Conservation (phyloP, 1,140 invertebrate species). For the Mylabris phalerata region DNA sequence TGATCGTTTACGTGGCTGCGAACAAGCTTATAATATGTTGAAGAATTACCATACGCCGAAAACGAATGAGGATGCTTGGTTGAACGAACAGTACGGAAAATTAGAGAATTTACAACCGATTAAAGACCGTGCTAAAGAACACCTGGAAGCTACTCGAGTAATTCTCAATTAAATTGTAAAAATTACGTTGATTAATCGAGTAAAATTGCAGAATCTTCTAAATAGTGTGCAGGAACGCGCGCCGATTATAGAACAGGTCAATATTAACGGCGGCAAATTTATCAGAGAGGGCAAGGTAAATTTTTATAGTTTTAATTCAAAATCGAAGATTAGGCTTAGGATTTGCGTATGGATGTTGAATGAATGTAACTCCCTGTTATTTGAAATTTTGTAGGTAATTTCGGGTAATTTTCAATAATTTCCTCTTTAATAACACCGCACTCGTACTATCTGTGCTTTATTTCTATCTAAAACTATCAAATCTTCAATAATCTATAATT, state of each 20-base stretch:
- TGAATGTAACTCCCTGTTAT: slow-evolving; percentile 11
- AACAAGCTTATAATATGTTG: slow-evolving; percentile 76
- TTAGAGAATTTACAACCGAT: slow-evolving; percentile 63
- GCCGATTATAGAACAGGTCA: slow-evolving; percentile 90
- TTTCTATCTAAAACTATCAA: too few relatives aligned
- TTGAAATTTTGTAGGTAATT: neutral
- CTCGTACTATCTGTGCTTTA: too few relatives aligned
- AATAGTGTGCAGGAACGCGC: slow-evolving; percentile 84
- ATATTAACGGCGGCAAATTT: slow-evolving; percentile 88
- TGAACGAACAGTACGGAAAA: slow-evolving; percentile 71
- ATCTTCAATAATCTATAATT: too few relatives aligned
- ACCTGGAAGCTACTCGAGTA: slow-evolving; percentile 74
- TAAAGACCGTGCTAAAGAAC: slow-evolving; percentile 63
- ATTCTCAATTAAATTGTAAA: slow-evolving; percentile 27
- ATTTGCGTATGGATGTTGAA: slow-evolving; percentile 6
- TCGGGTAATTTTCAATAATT: too few relatives aligned
- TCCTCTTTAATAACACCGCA: too few relatives aligned
- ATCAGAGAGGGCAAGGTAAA: slow-evolving; percentile 97
- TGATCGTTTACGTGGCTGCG: slow-evolving; percentile 82
- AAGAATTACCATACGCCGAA: slow-evolving; percentile 81
- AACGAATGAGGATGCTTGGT: slow-evolving; percentile 79
- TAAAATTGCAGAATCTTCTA: slow-evolving; percentile 70
- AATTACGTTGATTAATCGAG: neutral
- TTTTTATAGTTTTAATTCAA: neutral
- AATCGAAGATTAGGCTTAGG: slow-evolving; percentile 13